These are phyloP conservation scores for Tetragonisca angustula DNA, from an alignment of 2,888 invertebrate species.

Conservation along the genomic window DNA sequence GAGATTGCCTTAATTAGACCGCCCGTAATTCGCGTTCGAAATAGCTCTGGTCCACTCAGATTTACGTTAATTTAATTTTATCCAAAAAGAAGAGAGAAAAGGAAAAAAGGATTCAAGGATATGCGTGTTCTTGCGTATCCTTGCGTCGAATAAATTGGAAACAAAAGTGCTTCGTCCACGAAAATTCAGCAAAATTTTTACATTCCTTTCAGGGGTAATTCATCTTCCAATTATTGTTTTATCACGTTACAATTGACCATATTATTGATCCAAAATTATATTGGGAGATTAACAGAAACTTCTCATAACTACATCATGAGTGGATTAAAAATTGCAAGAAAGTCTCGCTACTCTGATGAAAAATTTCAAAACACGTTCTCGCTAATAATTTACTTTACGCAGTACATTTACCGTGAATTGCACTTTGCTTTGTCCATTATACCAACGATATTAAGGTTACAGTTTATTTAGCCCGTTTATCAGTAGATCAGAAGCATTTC, in stretches of 20 bases:
- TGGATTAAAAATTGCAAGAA: background rate
- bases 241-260: no score
- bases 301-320: background rate
- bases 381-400: background rate
- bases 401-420: background rate
- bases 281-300: accelerated
- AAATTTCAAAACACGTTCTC: background rate
- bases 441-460: background rate
- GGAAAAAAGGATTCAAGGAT: background rate
- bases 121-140: background rate
- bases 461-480: background rate
- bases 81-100: background rate
- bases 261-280: background rate
- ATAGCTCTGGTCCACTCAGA: slow-evolving; percentile 9
- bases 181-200: background rate
- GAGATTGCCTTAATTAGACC: slow-evolving; percentile 49
- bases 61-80: slow-evolving; percentile 1
- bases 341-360: background rate
- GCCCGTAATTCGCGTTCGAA: slow-evolving; percentile 38
- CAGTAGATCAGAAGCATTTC: background rate
- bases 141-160: background rate
- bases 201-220: background rate
- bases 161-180: background rate
- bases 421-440: background rate
- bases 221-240: background rate